A percentile compares a stretch with the other conserved stretches of the same genome.
Evolutionary conservation across 2,113 vertebrate genomes (phyloP).

Genomic region (Pseudonaja textilis): DNA sequence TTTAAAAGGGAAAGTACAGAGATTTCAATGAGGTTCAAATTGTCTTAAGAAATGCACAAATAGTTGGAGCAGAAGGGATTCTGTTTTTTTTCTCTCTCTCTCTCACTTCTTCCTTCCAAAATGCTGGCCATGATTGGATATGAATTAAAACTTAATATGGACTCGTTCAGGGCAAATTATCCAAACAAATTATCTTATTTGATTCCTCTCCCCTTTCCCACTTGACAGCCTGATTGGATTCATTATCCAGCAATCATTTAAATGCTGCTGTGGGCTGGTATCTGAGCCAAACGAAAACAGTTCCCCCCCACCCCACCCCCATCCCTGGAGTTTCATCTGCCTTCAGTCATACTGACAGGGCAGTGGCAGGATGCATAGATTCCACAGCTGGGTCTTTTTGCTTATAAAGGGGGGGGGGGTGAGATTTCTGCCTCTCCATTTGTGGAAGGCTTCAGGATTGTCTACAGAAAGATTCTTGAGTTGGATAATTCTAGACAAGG

Average conservation of each 20-base stretch:
- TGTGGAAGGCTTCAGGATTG: constrained; percentile 25
- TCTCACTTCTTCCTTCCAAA: background rate
- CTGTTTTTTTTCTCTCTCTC: background rate
- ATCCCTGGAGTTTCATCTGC: constrained; percentile 8
- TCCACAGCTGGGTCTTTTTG: constrained; percentile 42
- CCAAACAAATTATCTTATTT: background rate
- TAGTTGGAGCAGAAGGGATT: background rate
- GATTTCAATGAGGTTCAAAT: constrained; percentile 39
- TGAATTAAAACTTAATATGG: constrained; percentile 8
- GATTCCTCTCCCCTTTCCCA: background rate
- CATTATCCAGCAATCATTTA: background rate
- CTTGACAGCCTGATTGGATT: background rate
- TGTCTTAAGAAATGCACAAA: constrained; percentile 15
- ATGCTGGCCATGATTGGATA: background rate
- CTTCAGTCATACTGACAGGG: constrained; percentile 23
- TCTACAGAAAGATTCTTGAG: constrained; percentile 19
- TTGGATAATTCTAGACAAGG: constrained; percentile 28
- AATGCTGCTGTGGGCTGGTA: background rate
- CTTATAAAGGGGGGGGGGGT: constrained; percentile 22
- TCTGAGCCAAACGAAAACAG: background rate
- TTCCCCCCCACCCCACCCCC: background rate
- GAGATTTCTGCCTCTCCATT: constrained; percentile 29
- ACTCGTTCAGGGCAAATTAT: background rate
- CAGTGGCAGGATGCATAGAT: constrained; percentile 31
- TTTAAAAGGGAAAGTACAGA: constrained; percentile 15